These are phyloP conservation scores for Ochropleura leucogaster DNA, from an alignment of 2,888 invertebrate genomes.

Conservation along the genomic window DNA sequence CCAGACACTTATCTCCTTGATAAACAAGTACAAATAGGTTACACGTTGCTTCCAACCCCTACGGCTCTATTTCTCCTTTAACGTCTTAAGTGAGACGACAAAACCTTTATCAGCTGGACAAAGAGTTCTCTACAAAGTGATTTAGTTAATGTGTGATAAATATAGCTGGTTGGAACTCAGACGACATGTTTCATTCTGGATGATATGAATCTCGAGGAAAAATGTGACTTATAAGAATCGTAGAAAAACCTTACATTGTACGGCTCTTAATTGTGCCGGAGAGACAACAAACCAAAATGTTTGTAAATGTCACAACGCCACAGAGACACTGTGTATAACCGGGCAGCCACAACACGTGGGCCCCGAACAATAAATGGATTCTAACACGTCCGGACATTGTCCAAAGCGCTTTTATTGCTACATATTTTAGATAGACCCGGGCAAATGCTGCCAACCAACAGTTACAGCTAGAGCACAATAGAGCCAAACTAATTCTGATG, in stretches of 20 bases:
- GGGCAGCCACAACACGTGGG: conserved; percentile 78
- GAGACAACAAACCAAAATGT: conserved; percentile 73
- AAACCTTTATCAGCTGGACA: conserved; percentile 82
- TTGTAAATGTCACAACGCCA: conserved; percentile 78
- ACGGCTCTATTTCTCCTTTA: conserved; percentile 82
- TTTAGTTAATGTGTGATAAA: conserved; percentile 79
- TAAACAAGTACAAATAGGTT: conserved; percentile 89
- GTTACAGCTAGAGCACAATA: conserved; percentile 32
- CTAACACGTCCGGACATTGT: conserved; percentile 85
- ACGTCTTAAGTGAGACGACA: conserved; percentile 82
- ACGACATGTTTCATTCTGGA: neutral
- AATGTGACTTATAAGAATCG: neutral
- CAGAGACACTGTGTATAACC: conserved; percentile 79
- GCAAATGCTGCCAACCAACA: conserved; percentile 67
- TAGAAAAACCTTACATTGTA: conserved; percentile 14
- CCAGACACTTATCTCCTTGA: conserved; percentile 85
- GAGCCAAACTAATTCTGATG: conserved; percentile 38
- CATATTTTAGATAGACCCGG: conserved; percentile 82
- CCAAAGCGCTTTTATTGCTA: conserved; percentile 84
- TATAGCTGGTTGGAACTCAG: conserved; percentile 39
- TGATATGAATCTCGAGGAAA: neutral
- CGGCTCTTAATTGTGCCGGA: conserved; percentile 18
- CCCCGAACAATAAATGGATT: conserved; percentile 84
- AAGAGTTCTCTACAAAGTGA: conserved; percentile 78
- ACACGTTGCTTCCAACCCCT: conserved; percentile 83